A percentile compares a stretch with the other conserved stretches of the same genome.
Conservation (phyloP, 2,888 invertebrate genomes). For the Stenchaetothrips biformis region DNA sequence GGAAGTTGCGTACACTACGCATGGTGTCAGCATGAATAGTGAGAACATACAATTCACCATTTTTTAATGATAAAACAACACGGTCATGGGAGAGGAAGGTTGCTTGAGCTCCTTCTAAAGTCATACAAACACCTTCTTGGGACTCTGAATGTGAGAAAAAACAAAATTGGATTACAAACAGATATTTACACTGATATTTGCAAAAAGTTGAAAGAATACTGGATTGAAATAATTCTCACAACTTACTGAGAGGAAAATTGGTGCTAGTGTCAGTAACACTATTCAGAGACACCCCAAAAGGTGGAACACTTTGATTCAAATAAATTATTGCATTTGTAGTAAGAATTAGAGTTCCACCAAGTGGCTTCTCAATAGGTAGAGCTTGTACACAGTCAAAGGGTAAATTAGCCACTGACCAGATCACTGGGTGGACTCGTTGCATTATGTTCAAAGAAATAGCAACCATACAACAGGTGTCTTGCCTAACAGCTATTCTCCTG, state of each 20-base stretch:
- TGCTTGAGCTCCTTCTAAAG: conserved; percentile 83
- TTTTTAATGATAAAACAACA: conserved; percentile 82
- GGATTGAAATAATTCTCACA: conserved; percentile 30
- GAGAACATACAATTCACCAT: conserved; percentile 89
- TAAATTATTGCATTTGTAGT: conserved; percentile 93
- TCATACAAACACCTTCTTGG: conserved; percentile 85
- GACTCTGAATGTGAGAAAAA: conserved; percentile 54
- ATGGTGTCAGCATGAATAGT: conserved; percentile 92
- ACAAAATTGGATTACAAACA: conserved; percentile 27
- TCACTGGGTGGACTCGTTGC: conserved; percentile 92
- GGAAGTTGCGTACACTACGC: conserved; percentile 85
- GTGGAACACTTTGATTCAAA: conserved; percentile 94
- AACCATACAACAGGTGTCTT: conserved; percentile 94
- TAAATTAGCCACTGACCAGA: conserved; percentile 90
- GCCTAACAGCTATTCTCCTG: conserved; percentile 82
- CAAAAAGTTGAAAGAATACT: conserved; percentile 26
- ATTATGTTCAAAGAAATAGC: conserved; percentile 95
- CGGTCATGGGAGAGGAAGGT: conserved; percentile 79
- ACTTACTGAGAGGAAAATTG: conserved; percentile 76
- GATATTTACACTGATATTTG: not conserved
- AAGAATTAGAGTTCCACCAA: conserved; percentile 91
- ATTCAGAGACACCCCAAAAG: conserved; percentile 91
- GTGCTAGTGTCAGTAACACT: conserved; percentile 84
- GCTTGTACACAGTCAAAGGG: conserved; percentile 91
- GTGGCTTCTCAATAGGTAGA: conserved; percentile 84